Percentiles rank a stretch among this genome's conserved stretches.
These are phyloP conservation scores for Myotis davidii DNA, from an alignment of 2,113 vertebrate species.

Conservation along the genomic window DNA sequence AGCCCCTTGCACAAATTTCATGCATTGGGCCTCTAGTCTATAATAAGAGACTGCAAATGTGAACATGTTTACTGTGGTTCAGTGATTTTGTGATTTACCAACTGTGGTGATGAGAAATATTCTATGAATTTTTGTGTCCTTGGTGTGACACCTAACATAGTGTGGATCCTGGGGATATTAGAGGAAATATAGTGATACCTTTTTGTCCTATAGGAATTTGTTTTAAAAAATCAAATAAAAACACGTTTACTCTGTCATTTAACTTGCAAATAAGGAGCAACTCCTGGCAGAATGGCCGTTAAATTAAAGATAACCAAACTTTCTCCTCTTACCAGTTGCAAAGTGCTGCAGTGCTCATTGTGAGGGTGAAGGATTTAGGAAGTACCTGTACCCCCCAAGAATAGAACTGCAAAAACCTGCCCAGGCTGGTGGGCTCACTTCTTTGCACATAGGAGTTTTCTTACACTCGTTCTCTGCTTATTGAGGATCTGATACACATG, in stretches of 20 bases:
- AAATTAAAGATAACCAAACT: constrained; percentile 1
- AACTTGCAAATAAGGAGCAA: constrained; percentile 35
- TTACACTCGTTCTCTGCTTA: not conserved
- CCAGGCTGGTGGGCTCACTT: not conserved
- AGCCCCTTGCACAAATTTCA: too few relatives aligned
- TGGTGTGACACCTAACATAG: constrained; percentile 37
- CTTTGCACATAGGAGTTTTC: not conserved
- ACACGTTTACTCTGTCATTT: constrained; percentile 24
- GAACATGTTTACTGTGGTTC: constrained; percentile 13
- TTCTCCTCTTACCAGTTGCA: constrained; percentile 35
- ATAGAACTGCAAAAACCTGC: constrained; percentile 11
- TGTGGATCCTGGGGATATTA: not conserved
- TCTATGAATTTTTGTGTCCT: constrained; percentile 49
- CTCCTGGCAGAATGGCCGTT: not conserved
- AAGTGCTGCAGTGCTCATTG: not conserved
- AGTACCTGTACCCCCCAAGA: not conserved
- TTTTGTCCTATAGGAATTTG: constrained; percentile 30
- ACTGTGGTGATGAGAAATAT: constrained; percentile 21
- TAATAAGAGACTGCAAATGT: constrained; percentile 34
- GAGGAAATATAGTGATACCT: not conserved
- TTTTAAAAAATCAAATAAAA: constrained; percentile 1
- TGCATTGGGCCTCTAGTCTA: not conserved
- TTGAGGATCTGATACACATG: not conserved
- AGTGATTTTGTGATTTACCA: constrained; percentile 7
- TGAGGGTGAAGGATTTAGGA: not conserved